Conservation (phyloP, 2,888 invertebrate species). For the Adineta ricciae region DNA sequence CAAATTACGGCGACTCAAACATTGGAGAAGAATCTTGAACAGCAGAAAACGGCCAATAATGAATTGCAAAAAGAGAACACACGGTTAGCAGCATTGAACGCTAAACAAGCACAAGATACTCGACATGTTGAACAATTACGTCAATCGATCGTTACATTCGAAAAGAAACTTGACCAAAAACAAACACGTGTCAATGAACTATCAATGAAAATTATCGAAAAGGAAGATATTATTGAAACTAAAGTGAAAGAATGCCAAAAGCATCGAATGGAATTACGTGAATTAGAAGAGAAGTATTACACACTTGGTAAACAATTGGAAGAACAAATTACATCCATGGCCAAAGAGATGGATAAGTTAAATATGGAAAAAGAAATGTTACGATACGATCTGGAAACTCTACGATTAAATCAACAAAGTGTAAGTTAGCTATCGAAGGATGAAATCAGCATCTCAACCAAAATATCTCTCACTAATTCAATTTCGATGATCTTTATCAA, state of each 20-base stretch:
- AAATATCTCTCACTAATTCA: too few species aligned
- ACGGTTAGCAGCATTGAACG: slow-evolving; percentile 21
- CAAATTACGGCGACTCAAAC: neutral
- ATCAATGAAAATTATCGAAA: slow-evolving; percentile 12
- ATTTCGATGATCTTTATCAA: too few species aligned
- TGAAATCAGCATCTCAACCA: too few species aligned
- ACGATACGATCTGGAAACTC: neutral
- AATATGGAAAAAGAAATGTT: slow-evolving; percentile 30
- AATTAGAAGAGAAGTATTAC: slow-evolving; percentile 26
- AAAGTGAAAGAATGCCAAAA: slow-evolving; percentile 32
- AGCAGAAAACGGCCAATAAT: neutral
- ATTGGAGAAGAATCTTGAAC: neutral
- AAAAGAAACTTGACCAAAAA: slow-evolving; percentile 27
- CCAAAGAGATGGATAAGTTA: slow-evolving; percentile 22
- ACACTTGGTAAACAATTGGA: slow-evolving; percentile 22
- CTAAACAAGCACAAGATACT: slow-evolving; percentile 24
- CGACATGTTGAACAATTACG: slow-evolving; percentile 20
- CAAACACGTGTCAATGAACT: slow-evolving; percentile 21
- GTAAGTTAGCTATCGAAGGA: neutral
- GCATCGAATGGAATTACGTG: slow-evolving; percentile 24
- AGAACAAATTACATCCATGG: slow-evolving; percentile 14
- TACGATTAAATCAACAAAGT: neutral
- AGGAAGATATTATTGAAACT: slow-evolving; percentile 26
- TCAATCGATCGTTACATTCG: slow-evolving; percentile 25
- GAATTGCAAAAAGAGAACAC: neutral